Evolutionary conservation across 2,888 invertebrate species (phyloP), one percentile per base, ranked within the genome.

Genomic region (Idaea aversata): DNA sequence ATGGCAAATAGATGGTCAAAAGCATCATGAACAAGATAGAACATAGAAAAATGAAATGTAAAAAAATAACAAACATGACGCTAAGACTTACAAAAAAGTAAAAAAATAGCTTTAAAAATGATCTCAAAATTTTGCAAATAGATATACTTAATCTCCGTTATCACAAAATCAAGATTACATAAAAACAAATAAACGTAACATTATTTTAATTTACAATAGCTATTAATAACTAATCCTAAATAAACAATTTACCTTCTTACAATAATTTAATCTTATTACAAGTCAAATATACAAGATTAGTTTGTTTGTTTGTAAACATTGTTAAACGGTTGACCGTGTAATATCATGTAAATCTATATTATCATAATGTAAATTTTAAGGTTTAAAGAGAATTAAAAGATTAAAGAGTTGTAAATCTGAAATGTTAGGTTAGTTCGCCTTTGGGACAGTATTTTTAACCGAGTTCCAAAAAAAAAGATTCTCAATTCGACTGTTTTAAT

Each of bases 121-220:
- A 2, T 25, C 25, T 3, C 25, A 25, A 25, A 47, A 47, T 13
- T 47, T 7, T 13, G 47, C 47, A 47, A 47, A 47, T 47, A 47
- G 47, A 13, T 38, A 5, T 3, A 13, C 47, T 7, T 47, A 6
- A 47, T 47, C 47, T 47, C 13, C 13, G 6, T 47, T 47, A 47
- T 47, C 47, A 47, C 13, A 0, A 10, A 47, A 47, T 47, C 47
- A 47, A 47, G 47, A 47, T 47, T 47, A 47, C 47, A 13, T 63
- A 63, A 15, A 57, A 59, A n/a, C 63, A 59, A 61, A 61, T 59
- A 66, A 66, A 63, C n/a, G 61, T 61, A 61, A 64, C 64, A 61
- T 64, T 16, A 64, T 36, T 63, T 15, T 63, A 63, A 66, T 63
- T 66, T 66, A 66, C 61, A 63, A 61, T 63, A 58, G 38, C 25